Evolutionary conservation across 1,140 invertebrate species (phyloP).

Genomic region (Mya arenaria): DNA sequence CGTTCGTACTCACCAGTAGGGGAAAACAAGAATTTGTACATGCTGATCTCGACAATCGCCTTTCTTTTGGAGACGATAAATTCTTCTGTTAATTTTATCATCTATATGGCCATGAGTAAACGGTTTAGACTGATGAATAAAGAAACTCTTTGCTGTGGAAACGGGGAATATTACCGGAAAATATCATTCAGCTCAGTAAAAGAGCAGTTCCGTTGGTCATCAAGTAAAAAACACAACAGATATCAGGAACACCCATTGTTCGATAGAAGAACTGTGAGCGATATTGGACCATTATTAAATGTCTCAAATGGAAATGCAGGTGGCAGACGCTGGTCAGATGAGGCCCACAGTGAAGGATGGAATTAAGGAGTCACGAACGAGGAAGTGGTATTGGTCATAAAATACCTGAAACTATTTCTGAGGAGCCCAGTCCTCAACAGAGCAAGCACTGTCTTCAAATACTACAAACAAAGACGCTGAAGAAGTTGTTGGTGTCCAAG

Average conservation of each 20-base stretch:
- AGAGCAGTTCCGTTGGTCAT: constrained; percentile 31
- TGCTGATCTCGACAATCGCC: constrained; percentile 65
- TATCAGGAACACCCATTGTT: neutral
- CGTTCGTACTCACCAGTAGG: constrained; percentile 65
- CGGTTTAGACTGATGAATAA: constrained; percentile 71
- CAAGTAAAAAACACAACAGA: neutral
- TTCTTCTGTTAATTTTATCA: constrained; percentile 75
- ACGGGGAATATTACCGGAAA: constrained; percentile 36
- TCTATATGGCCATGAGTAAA: constrained; percentile 75
- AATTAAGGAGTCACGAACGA: no score
- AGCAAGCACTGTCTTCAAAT: no score
- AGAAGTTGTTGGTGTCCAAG: no score
- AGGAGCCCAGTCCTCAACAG: no score
- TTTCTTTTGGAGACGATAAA: constrained; percentile 74
- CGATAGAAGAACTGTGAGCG: constrained; percentile 26
- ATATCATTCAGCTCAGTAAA: constrained; percentile 25
- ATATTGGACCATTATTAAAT: constrained; percentile 10
- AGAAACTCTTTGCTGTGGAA: constrained; percentile 70
- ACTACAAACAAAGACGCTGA: no score
- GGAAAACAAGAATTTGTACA: constrained; percentile 62
- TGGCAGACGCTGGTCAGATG: neutral
- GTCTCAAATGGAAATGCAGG: neutral
- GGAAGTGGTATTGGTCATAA: no score
- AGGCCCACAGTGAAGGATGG: constrained; percentile 17
- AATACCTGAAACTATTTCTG: no score